Percentiles rank a stretch among this genome's conserved stretches.
Evolutionary conservation across 2,797 vertebrate species (phyloP).

Genomic region (Eidolon dupreanum): DNA sequence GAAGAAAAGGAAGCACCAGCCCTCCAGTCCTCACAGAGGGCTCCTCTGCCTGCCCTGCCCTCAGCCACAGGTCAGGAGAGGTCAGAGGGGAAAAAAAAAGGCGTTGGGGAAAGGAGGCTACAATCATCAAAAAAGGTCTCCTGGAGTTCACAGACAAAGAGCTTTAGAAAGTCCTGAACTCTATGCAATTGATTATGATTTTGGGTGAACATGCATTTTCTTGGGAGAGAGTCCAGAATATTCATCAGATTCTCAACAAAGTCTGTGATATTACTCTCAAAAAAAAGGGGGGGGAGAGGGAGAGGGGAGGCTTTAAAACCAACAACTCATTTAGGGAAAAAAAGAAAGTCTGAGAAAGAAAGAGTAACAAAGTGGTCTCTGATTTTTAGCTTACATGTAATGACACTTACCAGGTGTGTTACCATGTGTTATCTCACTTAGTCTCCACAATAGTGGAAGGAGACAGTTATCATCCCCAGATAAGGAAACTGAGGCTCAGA

Average conservation of each 20-base stretch:
- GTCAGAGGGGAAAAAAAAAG: background rate
- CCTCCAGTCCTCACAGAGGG: background rate
- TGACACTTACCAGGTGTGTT: background rate
- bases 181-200: background rate
- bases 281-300: background rate
- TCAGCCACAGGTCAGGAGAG: background rate
- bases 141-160: background rate
- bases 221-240: constrained; percentile 26
- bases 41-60: background rate
- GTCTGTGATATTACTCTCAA: background rate
- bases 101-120: background rate
- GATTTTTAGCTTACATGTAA: background rate
- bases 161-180: background rate
- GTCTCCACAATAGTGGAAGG: background rate
- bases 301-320: background rate
- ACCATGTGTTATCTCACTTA: background rate
- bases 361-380: background rate
- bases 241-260: constrained; percentile 22
- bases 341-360: background rate
- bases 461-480: background rate
- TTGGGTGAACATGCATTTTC: background rate
- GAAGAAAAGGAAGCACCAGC: background rate
- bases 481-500: background rate
- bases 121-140: background rate
- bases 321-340: constrained; percentile 3